These are phyloP conservation scores for Brotula barbata DNA, from an alignment of 2,797 vertebrate genomes.

Conservation along the genomic window DNA sequence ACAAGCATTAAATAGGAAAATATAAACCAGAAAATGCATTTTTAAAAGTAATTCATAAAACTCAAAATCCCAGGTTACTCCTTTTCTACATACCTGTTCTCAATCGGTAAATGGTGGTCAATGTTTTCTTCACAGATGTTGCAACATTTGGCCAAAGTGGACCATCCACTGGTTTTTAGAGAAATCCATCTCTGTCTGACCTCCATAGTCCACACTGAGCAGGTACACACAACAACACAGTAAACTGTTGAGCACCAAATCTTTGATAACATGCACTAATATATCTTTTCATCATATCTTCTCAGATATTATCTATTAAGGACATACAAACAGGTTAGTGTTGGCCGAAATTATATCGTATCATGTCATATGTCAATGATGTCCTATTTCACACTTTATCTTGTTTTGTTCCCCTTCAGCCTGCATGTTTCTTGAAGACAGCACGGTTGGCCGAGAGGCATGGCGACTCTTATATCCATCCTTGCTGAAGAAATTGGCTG, in stretches of 20 bases:
- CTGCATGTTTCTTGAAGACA: slow-evolving; percentile 87
- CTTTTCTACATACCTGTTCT: no score
- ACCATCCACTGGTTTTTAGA: slow-evolving; percentile 68
- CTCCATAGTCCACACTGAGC: slow-evolving; percentile 53
- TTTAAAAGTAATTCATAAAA: no score
- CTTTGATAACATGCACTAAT: not conserved
- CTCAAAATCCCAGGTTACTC: no score
- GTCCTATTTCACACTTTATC: not conserved
- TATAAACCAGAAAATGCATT: no score
- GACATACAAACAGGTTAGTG: slow-evolving; percentile 83
- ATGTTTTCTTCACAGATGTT: slow-evolving; percentile 77
- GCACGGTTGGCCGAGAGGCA: slow-evolving; percentile 74
- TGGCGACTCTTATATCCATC: slow-evolving; percentile 65
- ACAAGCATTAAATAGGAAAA: no score
- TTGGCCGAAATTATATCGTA: not conserved
- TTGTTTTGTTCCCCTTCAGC: slow-evolving; percentile 62
- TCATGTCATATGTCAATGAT: slow-evolving; percentile 3
- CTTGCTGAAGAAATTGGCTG: slow-evolving; percentile 76
- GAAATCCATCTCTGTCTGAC: slow-evolving; percentile 68
- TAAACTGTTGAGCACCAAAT: not conserved
- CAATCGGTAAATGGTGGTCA: no score
- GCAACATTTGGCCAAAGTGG: slow-evolving; percentile 69
- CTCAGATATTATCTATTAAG: slow-evolving; percentile 70
- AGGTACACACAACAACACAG: slow-evolving; percentile 60
- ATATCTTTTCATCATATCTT: slow-evolving; percentile 19